Percentiles rank a stretch among this genome's conserved stretches.
phyloP scores from a whole-genome alignment of 2,113 vertebrate genomes.

The Xenopus borealis region DNA sequence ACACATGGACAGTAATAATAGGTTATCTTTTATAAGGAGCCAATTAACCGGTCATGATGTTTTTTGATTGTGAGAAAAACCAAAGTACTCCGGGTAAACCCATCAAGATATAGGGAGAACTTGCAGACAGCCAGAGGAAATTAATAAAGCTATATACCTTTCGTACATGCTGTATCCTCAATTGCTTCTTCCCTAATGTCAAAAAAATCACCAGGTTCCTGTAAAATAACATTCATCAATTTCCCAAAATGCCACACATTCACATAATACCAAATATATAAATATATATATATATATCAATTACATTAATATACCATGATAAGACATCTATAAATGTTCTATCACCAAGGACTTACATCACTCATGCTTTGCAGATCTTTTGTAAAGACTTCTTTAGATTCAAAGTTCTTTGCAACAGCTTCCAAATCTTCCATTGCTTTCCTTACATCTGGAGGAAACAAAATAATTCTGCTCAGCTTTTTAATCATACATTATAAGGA shows the following conservation, averaged over 20 bases:
- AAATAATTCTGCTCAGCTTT: conserved; percentile 10
- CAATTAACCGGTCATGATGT: no score
- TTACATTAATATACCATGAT: neutral
- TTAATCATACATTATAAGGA: no score
- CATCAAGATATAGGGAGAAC: no score
- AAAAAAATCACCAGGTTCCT: conserved; percentile 80
- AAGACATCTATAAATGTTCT: conserved; percentile 17
- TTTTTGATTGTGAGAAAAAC: no score
- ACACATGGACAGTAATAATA: no score
- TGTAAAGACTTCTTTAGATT: conserved; percentile 77
- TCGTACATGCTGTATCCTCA: conserved; percentile 62
- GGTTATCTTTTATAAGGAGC: no score
- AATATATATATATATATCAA: conserved; percentile 24
- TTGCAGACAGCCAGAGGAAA: no score
- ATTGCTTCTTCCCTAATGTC: conserved; percentile 87
- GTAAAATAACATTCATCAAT: conserved; percentile 33
- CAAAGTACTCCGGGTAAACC: no score
- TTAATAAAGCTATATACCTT: conserved; percentile 61
- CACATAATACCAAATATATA: neutral
- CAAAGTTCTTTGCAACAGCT: conserved; percentile 87
- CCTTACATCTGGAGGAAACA: conserved; percentile 83
- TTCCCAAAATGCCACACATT: neutral
- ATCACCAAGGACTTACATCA: conserved; percentile 64
- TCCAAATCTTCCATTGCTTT: conserved; percentile 79
- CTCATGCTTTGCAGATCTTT: conserved; percentile 81